Conservation (phyloP, 2,888 invertebrate species). For the Rhamnusium bicolor region DNA sequence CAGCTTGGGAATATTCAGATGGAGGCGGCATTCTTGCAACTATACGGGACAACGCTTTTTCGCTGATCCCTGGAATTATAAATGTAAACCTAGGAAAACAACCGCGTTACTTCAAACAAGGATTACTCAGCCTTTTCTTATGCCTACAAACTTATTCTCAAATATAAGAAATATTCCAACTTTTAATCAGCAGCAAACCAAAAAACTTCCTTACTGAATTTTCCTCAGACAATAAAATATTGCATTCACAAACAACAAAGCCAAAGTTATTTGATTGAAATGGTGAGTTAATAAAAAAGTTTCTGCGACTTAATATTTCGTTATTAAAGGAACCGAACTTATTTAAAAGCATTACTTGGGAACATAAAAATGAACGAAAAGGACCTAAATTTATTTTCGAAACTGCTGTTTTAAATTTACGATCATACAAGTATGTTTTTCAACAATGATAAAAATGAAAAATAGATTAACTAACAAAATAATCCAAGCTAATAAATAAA, state of each 20-base stretch:
- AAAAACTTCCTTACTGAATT: conserved; percentile 31
- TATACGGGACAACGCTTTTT: conserved; percentile 35
- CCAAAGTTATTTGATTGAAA: conserved; percentile 43
- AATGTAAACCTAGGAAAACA: conserved; percentile 41
- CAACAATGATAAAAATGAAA: too few relatives aligned
- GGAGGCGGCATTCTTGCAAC: conserved; percentile 25
- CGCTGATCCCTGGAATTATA: conserved; percentile 50
- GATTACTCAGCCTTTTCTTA: conserved; percentile 41
- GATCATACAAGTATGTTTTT: too few relatives aligned
- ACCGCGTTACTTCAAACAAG: conserved; percentile 32
- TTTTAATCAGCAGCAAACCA: conserved; percentile 45
- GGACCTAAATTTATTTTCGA: not conserved
- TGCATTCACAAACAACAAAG: conserved; percentile 45
- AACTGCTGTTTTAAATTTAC: not conserved
- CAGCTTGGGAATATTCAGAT: conserved; percentile 33
- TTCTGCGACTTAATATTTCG: conserved; percentile 5
- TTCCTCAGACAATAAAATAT: conserved; percentile 47
- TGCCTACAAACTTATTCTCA: conserved; percentile 33
- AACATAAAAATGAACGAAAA: not conserved
- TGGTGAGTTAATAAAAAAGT: conserved; percentile 28
- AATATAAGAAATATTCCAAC: conserved; percentile 38
- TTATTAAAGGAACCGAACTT: conserved; percentile 7
- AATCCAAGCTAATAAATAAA: too few relatives aligned
- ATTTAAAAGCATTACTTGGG: not conserved
- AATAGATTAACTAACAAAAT: too few relatives aligned